Base-by-base conservation (phyloP, 2,113 vertebrate genomes). In the Cyanocitta stelleri region DNA sequence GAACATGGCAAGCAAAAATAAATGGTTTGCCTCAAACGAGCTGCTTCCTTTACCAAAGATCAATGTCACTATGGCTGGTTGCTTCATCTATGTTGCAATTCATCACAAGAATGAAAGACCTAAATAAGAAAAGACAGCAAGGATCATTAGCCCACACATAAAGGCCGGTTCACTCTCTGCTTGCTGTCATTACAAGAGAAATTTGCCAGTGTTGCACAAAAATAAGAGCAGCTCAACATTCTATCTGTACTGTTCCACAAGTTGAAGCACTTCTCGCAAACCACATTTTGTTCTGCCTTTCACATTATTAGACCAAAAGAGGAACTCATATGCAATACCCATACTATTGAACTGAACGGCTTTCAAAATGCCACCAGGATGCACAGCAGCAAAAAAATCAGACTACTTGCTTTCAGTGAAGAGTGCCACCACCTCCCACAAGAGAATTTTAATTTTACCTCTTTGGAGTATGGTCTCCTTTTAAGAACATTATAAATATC, bases 301-400 rank as follows among this genome's bases (percentile, higher is more conserved):
- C 64, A 51, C 63, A 48, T 89, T 86, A 84, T 52, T 59, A 69
- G 43, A 77, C 44, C 23, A 55, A 92, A 93, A 8, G 20, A 67
- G 48, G 55, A 89, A 43, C 41, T 81, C 35, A 16, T 23, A 41
- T 2, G 43, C 58, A 76, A 43, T n/a, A 85, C 26, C 12, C n/a
- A 15, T 23, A n/a, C 32, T 52, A 72, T 5, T 66, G 62, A 93
- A 74, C 58, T 76, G 71, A 88, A 61, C 16, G 58, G 46, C 37
- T 94, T 91, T 76, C 54, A 83, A 85, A 94, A 83, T 62, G 59
- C 41, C 75, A 91, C 66, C 67, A 85, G 59, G n/a, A 83, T n/a
- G 26, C n/a, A 72, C 54, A 88, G 78, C 74, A 91, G 87, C 26
- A 80, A 83, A 94, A 85, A 88, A 93, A 90, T 73, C 78, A 88